Conservation (phyloP, 2,113 vertebrate species). For the Limanda limanda region DNA sequence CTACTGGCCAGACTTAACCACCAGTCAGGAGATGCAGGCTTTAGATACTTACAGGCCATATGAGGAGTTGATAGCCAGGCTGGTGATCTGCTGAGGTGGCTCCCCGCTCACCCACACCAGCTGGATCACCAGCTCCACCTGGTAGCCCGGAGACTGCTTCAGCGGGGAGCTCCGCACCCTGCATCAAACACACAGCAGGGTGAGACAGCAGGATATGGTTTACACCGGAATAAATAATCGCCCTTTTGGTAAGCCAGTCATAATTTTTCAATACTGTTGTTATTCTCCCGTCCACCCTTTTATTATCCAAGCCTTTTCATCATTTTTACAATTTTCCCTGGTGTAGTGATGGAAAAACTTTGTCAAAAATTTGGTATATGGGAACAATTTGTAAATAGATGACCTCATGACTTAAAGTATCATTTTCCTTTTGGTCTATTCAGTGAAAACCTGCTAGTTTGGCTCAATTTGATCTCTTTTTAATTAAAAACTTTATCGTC, state of each 20-base stretch:
- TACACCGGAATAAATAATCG: slow-evolving; percentile 37
- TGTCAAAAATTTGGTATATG: slow-evolving; percentile 5
- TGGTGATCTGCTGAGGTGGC: slow-evolving; percentile 97
- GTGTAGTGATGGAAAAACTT: neutral
- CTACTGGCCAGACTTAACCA: too few relatives aligned
- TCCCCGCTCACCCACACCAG: slow-evolving; percentile 97
- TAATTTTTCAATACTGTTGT: neutral
- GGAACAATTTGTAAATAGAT: slow-evolving; percentile 9
- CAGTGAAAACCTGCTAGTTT: neutral
- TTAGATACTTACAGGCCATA: slow-evolving; percentile 92
- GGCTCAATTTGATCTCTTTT: neutral
- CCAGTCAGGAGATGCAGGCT: neutral
- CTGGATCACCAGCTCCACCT: slow-evolving; percentile 95
- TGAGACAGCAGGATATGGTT: slow-evolving; percentile 30
- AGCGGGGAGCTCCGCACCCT: slow-evolving; percentile 95
- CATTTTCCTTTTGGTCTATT: slow-evolving; percentile 1
- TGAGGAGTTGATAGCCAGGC: slow-evolving; percentile 93
- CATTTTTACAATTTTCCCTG: slow-evolving; percentile 10
- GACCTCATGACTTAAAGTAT: neutral
- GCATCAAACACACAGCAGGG: slow-evolving; percentile 63
- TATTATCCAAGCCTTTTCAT: slow-evolving; percentile 23
- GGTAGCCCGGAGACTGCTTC: slow-evolving; percentile 96
- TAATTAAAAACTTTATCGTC: neutral
- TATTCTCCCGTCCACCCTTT: slow-evolving; percentile 8
- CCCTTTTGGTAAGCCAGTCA: slow-evolving; percentile 13